Evolutionary conservation across 30 jellyfish, hydroid and myxozoan species (phyloP).

Genomic region (Chrysaora quinquecirrha): DNA sequence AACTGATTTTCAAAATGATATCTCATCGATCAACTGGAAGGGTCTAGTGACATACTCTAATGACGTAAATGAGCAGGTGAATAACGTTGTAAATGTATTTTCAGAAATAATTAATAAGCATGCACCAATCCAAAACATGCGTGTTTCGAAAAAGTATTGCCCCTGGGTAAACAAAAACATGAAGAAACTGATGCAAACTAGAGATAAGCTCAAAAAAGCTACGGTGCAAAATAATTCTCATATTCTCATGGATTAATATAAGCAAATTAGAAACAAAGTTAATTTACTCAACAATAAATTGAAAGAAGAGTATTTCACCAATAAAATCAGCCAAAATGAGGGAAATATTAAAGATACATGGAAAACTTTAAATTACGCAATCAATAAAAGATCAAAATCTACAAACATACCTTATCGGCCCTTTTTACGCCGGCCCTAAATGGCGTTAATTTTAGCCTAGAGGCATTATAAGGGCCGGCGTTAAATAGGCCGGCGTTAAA

Average conservation of each 20-base stretch:
- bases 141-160: slow-evolving; percentile 52
- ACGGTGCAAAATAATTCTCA: background rate
- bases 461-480: no score
- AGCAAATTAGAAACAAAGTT: slow-evolving; percentile 15
- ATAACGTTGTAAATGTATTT: slow-evolving; percentile 20
- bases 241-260: background rate
- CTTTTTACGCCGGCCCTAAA: no score
- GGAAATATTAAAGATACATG: slow-evolving; percentile 15
- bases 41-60: background rate
- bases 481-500: background rate
- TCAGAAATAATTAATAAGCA: slow-evolving; percentile 32
- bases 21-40: background rate
- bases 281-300: slow-evolving; percentile 1
- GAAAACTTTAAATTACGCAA: slow-evolving; percentile 14
- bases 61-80: slow-evolving; percentile 22
- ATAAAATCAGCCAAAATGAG: background rate
- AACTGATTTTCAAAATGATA: background rate
- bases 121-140: slow-evolving; percentile 33
- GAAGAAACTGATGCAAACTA: slow-evolving; percentile 28
- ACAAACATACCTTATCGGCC: no score
- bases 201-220: slow-evolving; percentile 48
- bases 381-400: slow-evolving; percentile 18
- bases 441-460: no score
- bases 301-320: background rate
- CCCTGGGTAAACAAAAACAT: slow-evolving; percentile 52